Evolutionary conservation across 2,113 vertebrate genomes (phyloP).

Genomic region (Ursus arctos): DNA sequence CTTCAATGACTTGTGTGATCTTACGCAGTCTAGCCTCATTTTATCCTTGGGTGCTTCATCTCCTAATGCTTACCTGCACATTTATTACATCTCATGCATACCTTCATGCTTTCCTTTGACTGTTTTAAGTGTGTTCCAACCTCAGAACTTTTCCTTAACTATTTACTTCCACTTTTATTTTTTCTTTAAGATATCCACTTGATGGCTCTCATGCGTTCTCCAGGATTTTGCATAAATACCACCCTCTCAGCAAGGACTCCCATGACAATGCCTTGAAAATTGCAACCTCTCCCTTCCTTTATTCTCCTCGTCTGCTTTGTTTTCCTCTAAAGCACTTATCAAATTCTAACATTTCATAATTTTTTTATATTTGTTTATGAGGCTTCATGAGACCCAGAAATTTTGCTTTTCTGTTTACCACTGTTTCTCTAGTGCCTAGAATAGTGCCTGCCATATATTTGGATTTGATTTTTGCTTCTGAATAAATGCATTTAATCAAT

Average conservation of each 20-base stretch:
- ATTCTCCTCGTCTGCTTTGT: neutral
- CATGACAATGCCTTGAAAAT: neutral
- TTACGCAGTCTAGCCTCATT: neutral
- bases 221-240: neutral
- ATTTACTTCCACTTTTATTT: neutral
- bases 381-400: neutral
- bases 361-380: neutral
- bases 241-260: neutral
- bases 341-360: neutral
- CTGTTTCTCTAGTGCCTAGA: neutral
- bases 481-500: neutral
- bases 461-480: neutral
- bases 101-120: neutral
- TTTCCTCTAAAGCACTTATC: neutral
- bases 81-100: neutral
- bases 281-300: neutral
- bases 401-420: neutral
- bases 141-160: neutral
- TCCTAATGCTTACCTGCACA: neutral
- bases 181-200: neutral
- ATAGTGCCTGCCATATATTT: neutral
- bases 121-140: neutral
- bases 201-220: neutral
- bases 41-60: neutral
- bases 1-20: neutral